Percentiles rank a stretch among this genome's conserved stretches.
Conservation (phyloP, 1,140 invertebrate genomes). For the Octopus sinensis region DNA sequence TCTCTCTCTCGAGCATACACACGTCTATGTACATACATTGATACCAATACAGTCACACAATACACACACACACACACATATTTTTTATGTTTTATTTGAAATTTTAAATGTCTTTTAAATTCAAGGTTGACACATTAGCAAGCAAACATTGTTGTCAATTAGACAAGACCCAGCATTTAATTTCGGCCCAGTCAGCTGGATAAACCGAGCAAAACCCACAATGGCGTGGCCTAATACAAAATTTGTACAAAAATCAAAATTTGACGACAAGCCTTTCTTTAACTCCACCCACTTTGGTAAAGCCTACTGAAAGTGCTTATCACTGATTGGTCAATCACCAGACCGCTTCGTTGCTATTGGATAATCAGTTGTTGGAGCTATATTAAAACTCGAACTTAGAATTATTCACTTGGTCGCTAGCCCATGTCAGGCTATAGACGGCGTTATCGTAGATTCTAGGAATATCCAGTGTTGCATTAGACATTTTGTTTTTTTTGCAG, state of each 20-base stretch:
- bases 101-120: background rate
- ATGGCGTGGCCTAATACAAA: background rate
- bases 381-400: conserved; percentile 9
- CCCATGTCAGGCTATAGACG: conserved; percentile 9
- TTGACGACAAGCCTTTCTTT: background rate
- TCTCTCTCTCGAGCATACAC: background rate
- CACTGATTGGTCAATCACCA: background rate
- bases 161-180: background rate
- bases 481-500: background rate
- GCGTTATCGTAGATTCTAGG: conserved; percentile 6
- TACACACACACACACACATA: background rate
- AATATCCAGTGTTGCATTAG: conserved; percentile 10
- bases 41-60: background rate
- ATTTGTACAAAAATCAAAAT: background rate
- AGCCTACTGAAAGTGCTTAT: background rate
- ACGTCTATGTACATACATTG: background rate
- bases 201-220: background rate
- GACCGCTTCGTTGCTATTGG: background rate
- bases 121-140: background rate
- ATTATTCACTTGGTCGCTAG: conserved; percentile 3
- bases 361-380: background rate
- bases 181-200: conserved; percentile 9
- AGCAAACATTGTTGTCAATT: background rate
- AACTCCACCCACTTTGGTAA: background rate
- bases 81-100: background rate